Base-by-base conservation (phyloP, 37 sponge, comb jelly and placozoan species). In the Ianthella basta region DNA sequence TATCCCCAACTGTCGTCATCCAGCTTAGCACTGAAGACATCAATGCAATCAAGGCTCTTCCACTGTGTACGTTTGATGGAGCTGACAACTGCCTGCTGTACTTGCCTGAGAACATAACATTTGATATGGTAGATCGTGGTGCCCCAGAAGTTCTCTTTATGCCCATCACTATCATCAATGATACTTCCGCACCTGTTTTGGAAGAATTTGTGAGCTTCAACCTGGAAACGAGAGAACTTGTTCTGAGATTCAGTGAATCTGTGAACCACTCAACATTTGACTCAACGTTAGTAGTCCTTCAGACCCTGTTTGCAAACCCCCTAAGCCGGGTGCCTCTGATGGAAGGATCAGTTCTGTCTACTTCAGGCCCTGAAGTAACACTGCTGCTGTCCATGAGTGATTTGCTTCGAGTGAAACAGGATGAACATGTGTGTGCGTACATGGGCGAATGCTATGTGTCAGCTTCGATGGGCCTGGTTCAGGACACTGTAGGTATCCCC, bases 391-490 rank as follows among this genome's bases (percentile, higher is more conserved):
- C 60, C 38, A 40, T 41, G 6, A 54, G 27, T n/a, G 97, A 97
- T 56, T 74, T 94, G 4, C 61, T 92, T 70, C 59, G 63, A 4
- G 54, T 97, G 1, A 91, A 92, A 67, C 69, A 82, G 16, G 44
- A 82, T 33, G 78, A 37, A 8, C 85, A 89, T 72, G 38, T 97
- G 18, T 97, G 97, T 83, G 87, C 88, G 12, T 88, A 89, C 60
- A 61, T 94, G 69, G 95, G 95, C 0, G 89, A 94, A 33, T 97
- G 97, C 74, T 97, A 94, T 70, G 87, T 94, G 14, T 68, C 80
- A 29, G 74, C 80, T 34, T 80, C 86, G 16, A 36, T 24, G 1
- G 66, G 75, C 5, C 29, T 93, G 0, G 79, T 91, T 5, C 70
- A n/a, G 61, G 97, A 97, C 66, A 85, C 84, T 53, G 65, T 78